Conservation (phyloP, 2,113 vertebrate species). For the Oenanthe melanoleuca region DNA sequence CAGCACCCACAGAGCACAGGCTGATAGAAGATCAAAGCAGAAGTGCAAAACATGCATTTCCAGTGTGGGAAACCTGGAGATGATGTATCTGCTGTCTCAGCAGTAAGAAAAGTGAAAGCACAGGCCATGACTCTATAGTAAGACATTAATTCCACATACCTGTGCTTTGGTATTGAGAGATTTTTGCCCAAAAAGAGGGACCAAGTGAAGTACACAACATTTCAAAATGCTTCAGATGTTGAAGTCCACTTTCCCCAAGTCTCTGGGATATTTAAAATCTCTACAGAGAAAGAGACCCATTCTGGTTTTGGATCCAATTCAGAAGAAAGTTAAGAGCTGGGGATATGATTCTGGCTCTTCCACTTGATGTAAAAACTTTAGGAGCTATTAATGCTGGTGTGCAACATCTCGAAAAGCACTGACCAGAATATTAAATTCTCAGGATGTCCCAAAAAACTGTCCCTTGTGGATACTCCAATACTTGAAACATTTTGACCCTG, state of each 20-base stretch:
- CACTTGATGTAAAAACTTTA: not conserved
- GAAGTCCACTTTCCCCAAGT: not conserved
- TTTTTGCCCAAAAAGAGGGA: not conserved
- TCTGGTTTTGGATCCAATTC: not conserved
- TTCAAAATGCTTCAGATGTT: not conserved
- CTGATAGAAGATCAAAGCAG: not conserved
- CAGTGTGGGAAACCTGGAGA: not conserved
- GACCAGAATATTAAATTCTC: not conserved
- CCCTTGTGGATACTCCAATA: not conserved
- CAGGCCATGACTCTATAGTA: not conserved
- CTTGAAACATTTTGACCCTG: not conserved
- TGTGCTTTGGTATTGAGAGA: not conserved
- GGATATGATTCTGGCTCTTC: not conserved
- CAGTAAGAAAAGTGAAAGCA: not conserved
- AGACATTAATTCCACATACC: not conserved
- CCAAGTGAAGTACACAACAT: not conserved
- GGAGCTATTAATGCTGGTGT: fast-evolving
- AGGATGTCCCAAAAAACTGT: not conserved
- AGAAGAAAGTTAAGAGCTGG: not conserved
- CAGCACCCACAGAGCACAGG: not conserved
- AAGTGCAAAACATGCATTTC: not conserved
- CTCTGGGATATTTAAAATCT: not conserved
- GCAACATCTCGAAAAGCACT: not conserved
- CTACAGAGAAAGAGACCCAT: not conserved
- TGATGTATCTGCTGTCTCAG: not conserved